Evolutionary conservation across 2,113 vertebrate species (phyloP).

Genomic region (Tyrannus savana): DNA sequence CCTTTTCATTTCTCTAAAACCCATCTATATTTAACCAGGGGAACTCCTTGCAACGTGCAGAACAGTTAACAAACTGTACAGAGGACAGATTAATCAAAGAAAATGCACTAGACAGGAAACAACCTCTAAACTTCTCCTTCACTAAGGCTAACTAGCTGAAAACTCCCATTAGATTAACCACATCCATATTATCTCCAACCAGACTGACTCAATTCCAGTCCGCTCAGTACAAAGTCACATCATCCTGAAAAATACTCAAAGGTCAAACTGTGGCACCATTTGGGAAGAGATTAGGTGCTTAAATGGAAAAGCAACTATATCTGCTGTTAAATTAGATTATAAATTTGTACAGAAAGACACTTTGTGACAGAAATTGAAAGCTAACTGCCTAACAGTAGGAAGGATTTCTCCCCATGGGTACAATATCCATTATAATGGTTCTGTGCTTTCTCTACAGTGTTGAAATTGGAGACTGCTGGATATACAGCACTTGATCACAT

Average conservation of each 20-base stretch:
- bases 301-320: conserved; percentile 2
- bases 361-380: conserved; percentile 13
- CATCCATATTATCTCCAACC: background rate
- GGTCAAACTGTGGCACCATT: background rate
- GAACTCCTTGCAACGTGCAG: background rate
- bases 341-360: background rate
- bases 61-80: background rate
- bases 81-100: background rate
- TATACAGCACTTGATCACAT: background rate
- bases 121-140: background rate
- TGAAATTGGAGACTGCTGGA: background rate
- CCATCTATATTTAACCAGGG: background rate
- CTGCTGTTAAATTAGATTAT: conserved; percentile 6
- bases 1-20: background rate
- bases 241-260: background rate
- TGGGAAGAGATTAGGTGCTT: background rate
- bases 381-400: background rate
- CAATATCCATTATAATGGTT: background rate
- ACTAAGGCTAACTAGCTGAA: background rate
- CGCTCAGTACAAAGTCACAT: background rate
- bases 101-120: background rate
- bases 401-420: background rate
- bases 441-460: background rate
- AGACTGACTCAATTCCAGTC: background rate
- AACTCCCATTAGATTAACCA: background rate